phyloP scores from a whole-genome alignment of 2,888 invertebrate genomes.

The Anthrax anthrax region DNA sequence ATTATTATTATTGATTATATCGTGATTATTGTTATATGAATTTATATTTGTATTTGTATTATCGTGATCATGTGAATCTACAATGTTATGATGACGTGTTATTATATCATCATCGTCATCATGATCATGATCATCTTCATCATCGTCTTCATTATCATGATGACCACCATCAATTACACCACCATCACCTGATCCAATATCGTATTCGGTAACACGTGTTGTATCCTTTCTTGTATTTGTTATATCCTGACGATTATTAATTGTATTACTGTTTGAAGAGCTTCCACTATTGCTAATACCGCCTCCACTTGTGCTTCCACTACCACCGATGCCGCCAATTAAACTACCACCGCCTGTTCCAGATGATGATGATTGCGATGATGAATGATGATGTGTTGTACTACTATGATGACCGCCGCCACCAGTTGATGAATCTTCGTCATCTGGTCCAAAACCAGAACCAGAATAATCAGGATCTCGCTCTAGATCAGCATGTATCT shows the following conservation, averaged over 20 bases:
- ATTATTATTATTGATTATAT: too few species aligned
- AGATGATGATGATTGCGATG: slow-evolving; percentile 5
- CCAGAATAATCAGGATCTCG: slow-evolving; percentile 71
- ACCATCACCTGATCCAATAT: slow-evolving; percentile 19
- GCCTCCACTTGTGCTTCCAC: not conserved
- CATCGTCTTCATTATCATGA: too few species aligned
- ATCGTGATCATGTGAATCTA: slow-evolving; percentile 4
- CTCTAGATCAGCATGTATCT: slow-evolving; percentile 37
- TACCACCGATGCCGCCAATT: not conserved
- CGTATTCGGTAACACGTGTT: slow-evolving; percentile 10
- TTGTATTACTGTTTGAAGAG: slow-evolving; percentile 6
- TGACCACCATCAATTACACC: too few species aligned
- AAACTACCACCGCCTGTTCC: slow-evolving; percentile 9
- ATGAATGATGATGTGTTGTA: slow-evolving; percentile 14
- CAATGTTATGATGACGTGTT: slow-evolving; percentile 3
- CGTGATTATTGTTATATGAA: too few species aligned
- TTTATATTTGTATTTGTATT: too few species aligned
- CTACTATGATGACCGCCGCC: slow-evolving; percentile 24
- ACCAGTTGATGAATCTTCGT: slow-evolving; percentile 50
- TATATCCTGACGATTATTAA: slow-evolving; percentile 25
- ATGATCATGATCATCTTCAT: slow-evolving; percentile 17
- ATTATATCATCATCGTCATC: slow-evolving; percentile 12
- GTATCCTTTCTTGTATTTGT: slow-evolving; percentile 19
- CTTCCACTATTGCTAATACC: too few species aligned
- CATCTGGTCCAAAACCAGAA: slow-evolving; percentile 72